Conservation (phyloP, 2,888 invertebrate species). For the Eupithecia tripunctaria region DNA sequence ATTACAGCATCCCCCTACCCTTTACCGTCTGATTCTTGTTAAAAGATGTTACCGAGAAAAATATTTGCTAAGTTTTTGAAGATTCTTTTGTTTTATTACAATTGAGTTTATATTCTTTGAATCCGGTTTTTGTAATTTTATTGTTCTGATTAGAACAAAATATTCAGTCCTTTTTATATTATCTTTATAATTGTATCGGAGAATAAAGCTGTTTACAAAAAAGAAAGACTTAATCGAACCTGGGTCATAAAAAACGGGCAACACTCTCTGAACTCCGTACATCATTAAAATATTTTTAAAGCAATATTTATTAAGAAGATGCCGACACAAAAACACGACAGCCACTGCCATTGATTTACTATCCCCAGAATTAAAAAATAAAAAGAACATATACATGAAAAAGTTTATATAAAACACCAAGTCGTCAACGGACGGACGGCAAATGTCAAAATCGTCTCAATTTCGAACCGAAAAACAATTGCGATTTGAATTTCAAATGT, state of each 20-base stretch:
- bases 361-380: constrained; percentile 55
- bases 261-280: constrained; percentile 55
- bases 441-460: constrained; percentile 83
- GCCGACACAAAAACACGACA: constrained; percentile 55
- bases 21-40: constrained; percentile 59
- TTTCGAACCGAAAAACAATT: constrained; percentile 79
- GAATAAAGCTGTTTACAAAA: constrained; percentile 10
- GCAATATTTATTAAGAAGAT: constrained; percentile 57
- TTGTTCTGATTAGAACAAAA: neutral
- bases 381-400: constrained; percentile 56
- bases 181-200: neutral
- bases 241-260: constrained; percentile 47
- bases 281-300: constrained; percentile 73
- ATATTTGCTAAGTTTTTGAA: constrained; percentile 27
- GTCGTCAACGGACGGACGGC: constrained; percentile 66
- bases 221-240: constrained; percentile 11
- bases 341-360: constrained; percentile 71
- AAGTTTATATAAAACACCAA: constrained; percentile 62
- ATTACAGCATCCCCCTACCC: constrained; percentile 68
- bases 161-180: neutral
- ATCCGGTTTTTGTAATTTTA: constrained; percentile 3
- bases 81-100: constrained; percentile 39
- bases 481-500: constrained; percentile 81
- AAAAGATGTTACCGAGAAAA: constrained; percentile 78
- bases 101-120: constrained; percentile 34